Evolutionary conservation across 2,888 invertebrate genomes (phyloP).

Genomic region (Lasioglossum oenotherae): DNA sequence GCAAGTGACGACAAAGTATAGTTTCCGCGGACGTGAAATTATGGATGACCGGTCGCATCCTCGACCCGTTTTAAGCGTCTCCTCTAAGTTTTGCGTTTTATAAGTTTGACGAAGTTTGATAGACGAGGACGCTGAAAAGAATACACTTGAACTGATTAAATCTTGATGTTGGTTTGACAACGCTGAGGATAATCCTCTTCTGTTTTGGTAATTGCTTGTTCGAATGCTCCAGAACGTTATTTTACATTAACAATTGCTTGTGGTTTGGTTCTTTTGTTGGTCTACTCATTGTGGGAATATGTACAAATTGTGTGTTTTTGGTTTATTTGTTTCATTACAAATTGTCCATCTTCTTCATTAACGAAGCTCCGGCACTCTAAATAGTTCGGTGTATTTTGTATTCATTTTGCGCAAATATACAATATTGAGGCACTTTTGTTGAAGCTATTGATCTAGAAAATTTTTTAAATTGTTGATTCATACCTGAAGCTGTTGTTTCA

Average conservation of each 20-base stretch:
- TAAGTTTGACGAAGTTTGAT: neutral
- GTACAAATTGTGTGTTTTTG: no score
- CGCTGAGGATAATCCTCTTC: neutral
- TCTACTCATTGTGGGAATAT: no score
- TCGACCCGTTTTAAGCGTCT: neutral
- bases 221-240: neutral
- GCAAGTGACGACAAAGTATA: neutral
- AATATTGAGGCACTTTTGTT: no score
- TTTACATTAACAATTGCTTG: neutral
- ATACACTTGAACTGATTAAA: neutral
- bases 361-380: no score
- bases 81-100: neutral
- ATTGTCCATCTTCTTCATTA: no score
- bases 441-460: no score
- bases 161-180: neutral
- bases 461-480: no score
- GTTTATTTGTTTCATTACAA: no score
- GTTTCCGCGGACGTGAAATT: neutral
- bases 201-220: neutral
- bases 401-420: no score
- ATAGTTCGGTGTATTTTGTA: no score
- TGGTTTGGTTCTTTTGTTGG: neutral
- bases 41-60: neutral
- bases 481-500: no score
- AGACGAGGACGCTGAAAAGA: neutral